Evolutionary conservation across 1,140 invertebrate genomes (phyloP).

Genomic region (Ganaspis sp.): DNA sequence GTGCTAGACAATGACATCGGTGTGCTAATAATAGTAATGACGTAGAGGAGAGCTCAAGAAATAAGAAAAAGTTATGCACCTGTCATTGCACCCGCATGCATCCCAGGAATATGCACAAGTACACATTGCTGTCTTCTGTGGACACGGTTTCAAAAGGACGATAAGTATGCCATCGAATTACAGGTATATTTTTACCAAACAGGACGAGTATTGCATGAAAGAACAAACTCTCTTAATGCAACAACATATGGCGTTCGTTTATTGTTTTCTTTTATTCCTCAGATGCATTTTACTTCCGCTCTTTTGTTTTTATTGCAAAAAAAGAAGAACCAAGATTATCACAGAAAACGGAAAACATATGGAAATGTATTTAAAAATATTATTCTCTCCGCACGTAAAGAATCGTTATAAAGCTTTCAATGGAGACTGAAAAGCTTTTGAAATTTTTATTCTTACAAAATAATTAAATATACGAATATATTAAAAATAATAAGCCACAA

Average conservation of each 20-base stretch:
- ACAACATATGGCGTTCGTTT: not conserved
- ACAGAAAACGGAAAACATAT: not conserved
- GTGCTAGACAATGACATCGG: slow-evolving; percentile 43
- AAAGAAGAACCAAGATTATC: not conserved
- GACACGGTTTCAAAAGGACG: slow-evolving; percentile 28
- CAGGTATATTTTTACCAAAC: slow-evolving; percentile 41
- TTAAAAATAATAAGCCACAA: too few relatives aligned
- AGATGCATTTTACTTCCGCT: not conserved
- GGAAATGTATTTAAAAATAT: not conserved
- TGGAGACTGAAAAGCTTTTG: too few relatives aligned
- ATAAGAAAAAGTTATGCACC: slow-evolving; percentile 59
- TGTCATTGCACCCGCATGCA: slow-evolving; percentile 66
- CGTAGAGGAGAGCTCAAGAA: slow-evolving; percentile 35
- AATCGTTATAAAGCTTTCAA: too few relatives aligned
- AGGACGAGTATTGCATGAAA: slow-evolving; percentile 28
- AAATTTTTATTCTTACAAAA: too few relatives aligned
- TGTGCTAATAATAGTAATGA: slow-evolving; percentile 66
- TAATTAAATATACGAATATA: too few relatives aligned
- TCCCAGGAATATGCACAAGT: slow-evolving; percentile 27
- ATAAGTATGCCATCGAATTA: slow-evolving; percentile 26
- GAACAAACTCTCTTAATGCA: slow-evolving; percentile 33
- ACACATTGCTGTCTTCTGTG: slow-evolving; percentile 19
- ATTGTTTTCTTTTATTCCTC: not conserved
- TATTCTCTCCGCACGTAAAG: too few relatives aligned
- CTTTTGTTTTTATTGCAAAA: not conserved